Evolutionary conservation across 2,113 vertebrate species (phyloP).

Genomic region (Andinoacara biseriatus): DNA sequence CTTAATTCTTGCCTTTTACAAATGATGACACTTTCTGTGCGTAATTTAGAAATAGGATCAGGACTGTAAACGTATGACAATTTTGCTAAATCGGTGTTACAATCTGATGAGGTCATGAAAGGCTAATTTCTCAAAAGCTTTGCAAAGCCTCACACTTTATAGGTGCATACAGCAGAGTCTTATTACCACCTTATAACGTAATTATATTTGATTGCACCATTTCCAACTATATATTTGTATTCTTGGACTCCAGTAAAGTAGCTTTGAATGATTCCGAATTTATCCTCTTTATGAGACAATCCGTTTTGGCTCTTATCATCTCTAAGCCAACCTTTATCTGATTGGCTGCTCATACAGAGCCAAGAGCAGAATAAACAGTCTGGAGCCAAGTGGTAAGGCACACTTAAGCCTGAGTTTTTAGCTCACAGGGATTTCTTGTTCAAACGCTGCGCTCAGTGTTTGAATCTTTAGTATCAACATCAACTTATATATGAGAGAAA

Average conservation of each 20-base stretch:
- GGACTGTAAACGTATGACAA: background rate
- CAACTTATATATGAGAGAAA: background rate
- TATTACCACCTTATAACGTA: background rate
- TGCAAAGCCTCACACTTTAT: background rate
- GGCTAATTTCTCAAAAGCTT: background rate
- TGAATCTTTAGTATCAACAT: background rate
- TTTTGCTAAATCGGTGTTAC: background rate
- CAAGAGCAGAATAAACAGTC: background rate
- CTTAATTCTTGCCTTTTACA: background rate
- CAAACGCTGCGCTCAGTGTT: background rate
- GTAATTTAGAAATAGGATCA: background rate
- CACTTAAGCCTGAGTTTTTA: background rate
- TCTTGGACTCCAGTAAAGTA: background rate
- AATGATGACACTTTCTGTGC: background rate
- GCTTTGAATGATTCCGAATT: background rate
- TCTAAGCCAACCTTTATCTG: background rate
- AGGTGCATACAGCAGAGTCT: background rate
- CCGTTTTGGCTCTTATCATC: background rate
- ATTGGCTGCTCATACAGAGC: background rate
- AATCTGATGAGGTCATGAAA: accelerated
- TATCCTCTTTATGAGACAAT: background rate
- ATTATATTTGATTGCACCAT: background rate
- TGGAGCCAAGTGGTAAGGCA: background rate
- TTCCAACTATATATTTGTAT: background rate
- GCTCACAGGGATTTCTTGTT: background rate